Percentiles rank a stretch among this genome's conserved stretches.
Evolutionary conservation across 1,140 invertebrate species (phyloP).

Genomic region (Phymorhynchus buccinoides): DNA sequence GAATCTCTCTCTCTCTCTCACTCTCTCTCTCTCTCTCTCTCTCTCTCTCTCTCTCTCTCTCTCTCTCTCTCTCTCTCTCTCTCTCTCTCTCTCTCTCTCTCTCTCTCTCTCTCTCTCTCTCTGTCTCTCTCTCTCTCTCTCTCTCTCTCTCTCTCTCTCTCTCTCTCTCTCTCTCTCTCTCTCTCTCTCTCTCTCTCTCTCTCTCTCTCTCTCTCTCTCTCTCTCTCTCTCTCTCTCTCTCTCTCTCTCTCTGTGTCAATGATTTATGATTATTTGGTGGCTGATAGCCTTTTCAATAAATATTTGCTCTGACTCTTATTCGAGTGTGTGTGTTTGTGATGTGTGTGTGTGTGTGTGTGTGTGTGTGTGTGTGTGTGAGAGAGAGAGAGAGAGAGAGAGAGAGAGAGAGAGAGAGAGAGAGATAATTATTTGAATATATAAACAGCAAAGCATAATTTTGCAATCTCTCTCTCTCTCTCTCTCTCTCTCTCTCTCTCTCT

Average conservation of each 20-base stretch:
- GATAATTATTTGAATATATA: background rate
- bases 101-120: conserved; percentile 4
- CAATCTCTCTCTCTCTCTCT: background rate
- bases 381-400: background rate
- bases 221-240: background rate
- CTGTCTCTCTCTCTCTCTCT: background rate
- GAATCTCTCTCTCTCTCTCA: background rate
- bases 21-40: conserved; percentile 22
- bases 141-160: background rate
- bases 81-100: background rate
- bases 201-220: background rate
- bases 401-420: conserved; percentile 17
- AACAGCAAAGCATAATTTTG: no score
- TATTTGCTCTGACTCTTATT: no score
- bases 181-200: background rate
- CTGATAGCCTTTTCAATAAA: no score
- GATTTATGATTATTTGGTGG: no score
- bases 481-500: no score
- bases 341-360: background rate
- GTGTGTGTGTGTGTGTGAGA: background rate
- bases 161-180: background rate
- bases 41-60: background rate
- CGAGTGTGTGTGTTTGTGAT: no score
- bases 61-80: background rate
- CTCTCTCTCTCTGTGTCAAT: background rate